These are phyloP conservation scores for Lucifuga dentata DNA, from an alignment of 2,113 vertebrate genomes.

Conservation along the genomic window DNA sequence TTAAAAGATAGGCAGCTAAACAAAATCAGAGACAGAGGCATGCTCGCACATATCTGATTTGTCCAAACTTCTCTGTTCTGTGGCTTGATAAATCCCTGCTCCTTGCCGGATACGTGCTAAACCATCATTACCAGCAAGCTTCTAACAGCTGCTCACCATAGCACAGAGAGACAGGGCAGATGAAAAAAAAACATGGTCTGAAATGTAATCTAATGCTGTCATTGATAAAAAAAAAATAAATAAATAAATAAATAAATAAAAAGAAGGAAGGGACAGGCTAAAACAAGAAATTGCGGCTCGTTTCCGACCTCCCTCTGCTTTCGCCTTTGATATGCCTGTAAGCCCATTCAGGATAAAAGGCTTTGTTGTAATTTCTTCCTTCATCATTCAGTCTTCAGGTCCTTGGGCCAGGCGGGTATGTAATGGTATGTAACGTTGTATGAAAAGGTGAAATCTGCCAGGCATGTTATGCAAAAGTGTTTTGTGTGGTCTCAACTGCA, in stretches of 20 bases:
- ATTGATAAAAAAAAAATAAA: too few species aligned
- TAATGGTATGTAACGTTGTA: too few species aligned
- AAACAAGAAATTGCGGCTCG: slow-evolving; percentile 33
- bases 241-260: slow-evolving; percentile 19
- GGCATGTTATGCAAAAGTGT: slow-evolving; percentile 47
- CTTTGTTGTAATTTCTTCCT: slow-evolving; percentile 61
- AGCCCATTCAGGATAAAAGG: slow-evolving; percentile 66
- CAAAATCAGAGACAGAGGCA: slow-evolving; percentile 46
- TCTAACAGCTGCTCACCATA: slow-evolving; percentile 62
- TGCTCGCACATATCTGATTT: slow-evolving; percentile 68
- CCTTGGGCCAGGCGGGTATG: slow-evolving; percentile 23
- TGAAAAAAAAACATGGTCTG: slow-evolving; percentile 21
- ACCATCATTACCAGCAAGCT: slow-evolving; percentile 40
- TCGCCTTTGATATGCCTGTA: slow-evolving; percentile 34
- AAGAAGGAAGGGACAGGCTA: slow-evolving; percentile 15
- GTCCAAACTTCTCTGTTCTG: slow-evolving; percentile 67
- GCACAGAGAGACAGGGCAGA: slow-evolving; percentile 19
- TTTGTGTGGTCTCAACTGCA: slow-evolving; percentile 52
- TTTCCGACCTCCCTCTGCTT: slow-evolving; percentile 31
- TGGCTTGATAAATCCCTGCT: slow-evolving; percentile 70
- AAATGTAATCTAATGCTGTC: slow-evolving; percentile 18
- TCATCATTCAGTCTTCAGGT: slow-evolving; percentile 59
- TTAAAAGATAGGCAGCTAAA: slow-evolving; percentile 47
- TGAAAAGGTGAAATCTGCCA: slow-evolving; percentile 46
- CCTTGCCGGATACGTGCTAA: slow-evolving; percentile 48